Base-by-base conservation (phyloP, 2,888 invertebrate genomes). In the Chironomus riparius region DNA sequence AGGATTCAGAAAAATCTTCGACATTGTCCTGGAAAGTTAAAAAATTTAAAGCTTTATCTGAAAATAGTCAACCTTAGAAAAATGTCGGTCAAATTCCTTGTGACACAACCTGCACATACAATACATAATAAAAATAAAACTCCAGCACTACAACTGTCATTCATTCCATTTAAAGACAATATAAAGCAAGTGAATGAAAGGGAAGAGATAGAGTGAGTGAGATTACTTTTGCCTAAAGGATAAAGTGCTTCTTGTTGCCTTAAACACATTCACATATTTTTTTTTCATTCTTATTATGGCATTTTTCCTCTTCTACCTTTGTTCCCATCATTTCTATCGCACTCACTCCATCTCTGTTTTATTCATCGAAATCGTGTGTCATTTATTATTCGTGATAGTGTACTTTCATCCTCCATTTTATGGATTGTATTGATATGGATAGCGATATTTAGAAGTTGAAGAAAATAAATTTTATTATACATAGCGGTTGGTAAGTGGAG, bases 131-230 rank as follows among this genome's bases (percentile, higher is more conserved):
- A 22, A 22, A 72, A 61, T 72, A 56, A 72, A 72, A 28, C 61
- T 50, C 50, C n/a, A 15, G 21, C 48, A 72, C 72, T 72, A 61
- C 48, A 61, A 72, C 72, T 72, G 72, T 56, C 72, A 72, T 21
- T 12, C 24, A 70, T 70, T 70, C 15, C 15, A 50, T 50, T 50
- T 50, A 50, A 70, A 70, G 50, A 70, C 70, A 70, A 70, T 70
- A 47, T 18, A 50, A 13, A 0, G 18, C 15, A 21, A 24, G 50
- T 47, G 22, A 50, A 48, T 38, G 12, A 50, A 50, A n/a, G 38
- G 38, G 10, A 38, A 38, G 38, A 38, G 38, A 38, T 38, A 10
- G 50, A 50, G 50, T 50, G 50, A 50, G 50, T 50, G 50, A 50
- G n/a, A 38, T 38, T 38, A 38, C 50, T 15, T n/a, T 50, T 50